A percentile compares a stretch with the other conserved stretches of the same genome.
Conservation (phyloP, 1,140 invertebrate genomes). For the Calliopsis andreniformis region DNA sequence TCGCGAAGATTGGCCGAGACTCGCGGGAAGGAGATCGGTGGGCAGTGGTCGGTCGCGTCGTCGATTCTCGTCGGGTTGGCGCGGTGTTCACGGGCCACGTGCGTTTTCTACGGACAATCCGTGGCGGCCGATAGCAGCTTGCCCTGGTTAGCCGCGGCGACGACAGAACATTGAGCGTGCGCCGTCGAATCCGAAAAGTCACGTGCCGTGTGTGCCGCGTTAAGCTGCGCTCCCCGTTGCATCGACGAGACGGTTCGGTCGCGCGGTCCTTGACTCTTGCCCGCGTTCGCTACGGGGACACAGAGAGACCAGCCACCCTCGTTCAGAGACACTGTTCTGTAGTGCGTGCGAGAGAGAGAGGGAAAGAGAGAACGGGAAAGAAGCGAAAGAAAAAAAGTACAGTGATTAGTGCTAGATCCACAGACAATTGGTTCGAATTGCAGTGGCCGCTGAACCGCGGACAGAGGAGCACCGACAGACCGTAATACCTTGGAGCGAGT, state of each 20-base stretch:
- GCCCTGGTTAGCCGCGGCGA: conserved; percentile 9
- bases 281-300: background rate
- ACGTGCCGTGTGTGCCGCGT: conserved; percentile 48
- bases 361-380: too few relatives aligned
- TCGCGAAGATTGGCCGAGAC: background rate
- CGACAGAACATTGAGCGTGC: conserved; percentile 53
- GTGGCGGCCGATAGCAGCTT: conserved; percentile 11
- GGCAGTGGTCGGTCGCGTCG: background rate
- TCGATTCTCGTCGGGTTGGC: background rate
- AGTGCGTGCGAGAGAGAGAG: background rate
- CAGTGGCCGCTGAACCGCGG: conserved; percentile 38
- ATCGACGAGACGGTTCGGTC: background rate
- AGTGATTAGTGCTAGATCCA: conserved; percentile 38
- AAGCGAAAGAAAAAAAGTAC: background rate
- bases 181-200: conserved; percentile 32
- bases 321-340: background rate
- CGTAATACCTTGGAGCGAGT: background rate
- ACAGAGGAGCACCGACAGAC: background rate
- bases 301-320: background rate
- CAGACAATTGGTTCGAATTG: conserved; percentile 55
- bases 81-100: conserved; percentile 28
- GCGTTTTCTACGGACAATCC: conserved; percentile 35
- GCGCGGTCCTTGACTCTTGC: background rate
- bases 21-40: background rate
- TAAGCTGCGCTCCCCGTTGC: background rate